These are phyloP conservation scores for Neocrepidodera transversa DNA, from an alignment of 2,888 invertebrate species.

Conservation along the genomic window DNA sequence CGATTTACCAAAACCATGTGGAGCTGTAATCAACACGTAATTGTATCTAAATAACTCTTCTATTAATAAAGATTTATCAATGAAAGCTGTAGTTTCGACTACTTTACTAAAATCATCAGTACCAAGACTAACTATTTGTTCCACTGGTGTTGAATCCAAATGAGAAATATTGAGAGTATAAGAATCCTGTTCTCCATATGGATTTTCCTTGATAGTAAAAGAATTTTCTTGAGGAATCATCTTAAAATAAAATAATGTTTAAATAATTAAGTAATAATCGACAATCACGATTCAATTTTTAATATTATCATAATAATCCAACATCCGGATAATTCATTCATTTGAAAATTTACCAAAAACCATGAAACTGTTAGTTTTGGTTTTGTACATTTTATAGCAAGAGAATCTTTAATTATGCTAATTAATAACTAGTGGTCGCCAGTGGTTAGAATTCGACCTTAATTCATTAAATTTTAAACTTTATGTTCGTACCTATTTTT, in stretches of 20 bases:
- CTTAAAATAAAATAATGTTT: conserved; percentile 10
- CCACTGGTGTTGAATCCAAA: not conserved
- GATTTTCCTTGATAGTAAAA: conserved; percentile 14
- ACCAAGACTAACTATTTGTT: conserved; percentile 4
- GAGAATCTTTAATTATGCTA: too few species aligned
- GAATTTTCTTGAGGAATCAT: conserved; percentile 3
- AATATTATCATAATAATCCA: too few species aligned
- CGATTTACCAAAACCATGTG: conserved; percentile 18
- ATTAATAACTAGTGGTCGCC: too few species aligned
- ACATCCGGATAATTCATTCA: too few species aligned
- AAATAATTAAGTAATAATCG: too few species aligned
- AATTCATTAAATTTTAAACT: too few species aligned
- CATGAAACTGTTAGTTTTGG: too few species aligned
- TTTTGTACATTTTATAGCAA: too few species aligned
- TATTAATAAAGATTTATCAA: conserved; percentile 21
- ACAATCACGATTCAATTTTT: too few species aligned
- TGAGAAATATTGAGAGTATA: conserved; percentile 14
- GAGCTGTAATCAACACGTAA: conserved; percentile 17
- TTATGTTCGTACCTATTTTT: too few species aligned
- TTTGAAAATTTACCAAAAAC: too few species aligned
- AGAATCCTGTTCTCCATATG: conserved; percentile 8
- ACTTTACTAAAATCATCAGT: conserved; percentile 19
- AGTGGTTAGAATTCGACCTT: too few species aligned
- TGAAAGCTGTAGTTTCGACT: conserved; percentile 4
- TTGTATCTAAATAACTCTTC: conserved; percentile 20